phyloP scores from a whole-genome alignment of 2,888 invertebrate genomes.

The Villa cingulata region DNA sequence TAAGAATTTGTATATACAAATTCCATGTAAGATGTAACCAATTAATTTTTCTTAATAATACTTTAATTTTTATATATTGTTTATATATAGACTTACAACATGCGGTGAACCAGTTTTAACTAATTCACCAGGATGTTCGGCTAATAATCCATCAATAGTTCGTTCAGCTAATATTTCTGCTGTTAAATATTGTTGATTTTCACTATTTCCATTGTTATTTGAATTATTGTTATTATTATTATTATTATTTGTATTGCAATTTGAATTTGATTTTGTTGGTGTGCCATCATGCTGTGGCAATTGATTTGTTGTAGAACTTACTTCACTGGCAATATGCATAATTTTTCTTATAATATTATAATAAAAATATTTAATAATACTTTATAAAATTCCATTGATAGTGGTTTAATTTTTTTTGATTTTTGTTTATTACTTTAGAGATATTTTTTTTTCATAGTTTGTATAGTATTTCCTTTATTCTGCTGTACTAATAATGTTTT shows the following conservation, averaged over 20 bases:
- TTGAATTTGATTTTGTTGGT: slow-evolving; percentile 7
- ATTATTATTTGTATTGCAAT: slow-evolving; percentile 19
- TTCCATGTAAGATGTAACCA: too few species aligned
- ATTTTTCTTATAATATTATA: slow-evolving; percentile 20
- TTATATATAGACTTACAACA: slow-evolving; percentile 55
- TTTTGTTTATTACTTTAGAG: too few species aligned
- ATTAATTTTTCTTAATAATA: too few species aligned
- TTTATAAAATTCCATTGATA: background rate
- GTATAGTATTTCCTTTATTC: too few species aligned
- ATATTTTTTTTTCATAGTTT: too few species aligned
- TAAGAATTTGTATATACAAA: too few species aligned
- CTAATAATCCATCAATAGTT: slow-evolving; percentile 68
- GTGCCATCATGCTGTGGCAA: slow-evolving; percentile 3
- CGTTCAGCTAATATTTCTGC: slow-evolving; percentile 73
- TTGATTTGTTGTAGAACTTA: slow-evolving; percentile 53
- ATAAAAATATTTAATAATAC: background rate
- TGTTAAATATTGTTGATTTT: slow-evolving; percentile 44
- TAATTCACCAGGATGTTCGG: slow-evolving; percentile 85
- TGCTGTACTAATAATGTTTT: too few species aligned
- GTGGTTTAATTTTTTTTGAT: too few species aligned
- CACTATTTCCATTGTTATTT: slow-evolving; percentile 23
- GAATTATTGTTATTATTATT: slow-evolving; percentile 20
- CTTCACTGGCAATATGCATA: slow-evolving; percentile 72
- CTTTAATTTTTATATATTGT: too few species aligned
- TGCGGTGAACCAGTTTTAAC: slow-evolving; percentile 91